Evolutionary conservation across 92 coral and sea anemone species (phyloP).

Genomic region (Porites divaricata): DNA sequence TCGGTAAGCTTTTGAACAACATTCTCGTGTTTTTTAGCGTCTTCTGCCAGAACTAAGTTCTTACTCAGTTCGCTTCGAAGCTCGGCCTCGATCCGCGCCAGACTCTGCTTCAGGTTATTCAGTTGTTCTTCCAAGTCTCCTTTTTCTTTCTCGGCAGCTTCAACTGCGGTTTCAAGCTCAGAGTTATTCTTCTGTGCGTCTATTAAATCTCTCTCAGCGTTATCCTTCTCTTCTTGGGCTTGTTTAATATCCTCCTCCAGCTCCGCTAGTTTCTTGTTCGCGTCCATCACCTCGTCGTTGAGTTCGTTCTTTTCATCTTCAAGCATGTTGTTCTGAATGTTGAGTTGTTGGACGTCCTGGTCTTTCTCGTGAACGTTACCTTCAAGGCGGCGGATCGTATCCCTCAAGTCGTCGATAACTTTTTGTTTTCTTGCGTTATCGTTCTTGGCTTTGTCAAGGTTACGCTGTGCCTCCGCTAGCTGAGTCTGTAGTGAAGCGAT

Average conservation of each 20-base stretch:
- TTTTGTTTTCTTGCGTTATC: conserved; percentile 91
- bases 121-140: conserved; percentile 90
- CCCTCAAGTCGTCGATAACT: conserved; percentile 89
- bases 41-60: conserved; percentile 82
- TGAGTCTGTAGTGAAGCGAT: conserved; percentile 79
- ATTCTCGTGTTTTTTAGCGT: conserved; percentile 74
- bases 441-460: conserved; percentile 82
- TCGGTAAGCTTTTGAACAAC: conserved; percentile 82
- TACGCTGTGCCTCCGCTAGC: conserved; percentile 84
- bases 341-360: conserved; percentile 86
- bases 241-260: conserved; percentile 84
- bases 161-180: conserved; percentile 87
- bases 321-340: conserved; percentile 90
- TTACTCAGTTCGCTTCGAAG: conserved; percentile 83
- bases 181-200: conserved; percentile 78
- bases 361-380: conserved; percentile 86
- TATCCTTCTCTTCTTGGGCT: conserved; percentile 78
- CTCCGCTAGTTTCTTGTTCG: conserved; percentile 82
- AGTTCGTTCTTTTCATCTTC: conserved; percentile 96
- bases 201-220: conserved; percentile 80
- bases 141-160: conserved; percentile 83
- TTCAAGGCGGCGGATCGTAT: conserved; percentile 86
- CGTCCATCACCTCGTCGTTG: conserved; percentile 88
- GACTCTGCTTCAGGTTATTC: conserved; percentile 72
- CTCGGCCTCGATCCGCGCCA: conserved; percentile 84